Base-by-base conservation (phyloP, 1,140 invertebrate species). In the Drosophila sproati region DNA sequence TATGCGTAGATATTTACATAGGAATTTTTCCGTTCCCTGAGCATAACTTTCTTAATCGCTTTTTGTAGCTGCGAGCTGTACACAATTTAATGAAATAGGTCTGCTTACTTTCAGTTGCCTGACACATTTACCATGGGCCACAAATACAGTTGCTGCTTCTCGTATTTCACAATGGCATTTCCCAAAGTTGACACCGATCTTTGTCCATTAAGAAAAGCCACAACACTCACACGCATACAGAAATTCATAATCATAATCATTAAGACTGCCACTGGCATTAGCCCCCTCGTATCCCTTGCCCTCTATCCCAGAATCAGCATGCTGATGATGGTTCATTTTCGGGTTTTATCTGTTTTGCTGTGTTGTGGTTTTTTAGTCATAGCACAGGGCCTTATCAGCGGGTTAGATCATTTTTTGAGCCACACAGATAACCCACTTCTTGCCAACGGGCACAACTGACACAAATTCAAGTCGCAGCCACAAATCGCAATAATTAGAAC, bases 231-330 rank as follows among this genome's bases (percentile, higher is more conserved):
- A 43, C 39, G n/a, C 8, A n/a, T 3, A 43, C 39, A 43, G 72
- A 77, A 86, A 86, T 81, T 75, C 70, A 82, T 73, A 87, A 87
- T 82, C 77, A 82, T 77, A 78, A 82, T 87, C 82, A 86, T 87
- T 82, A 78, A 82, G 76, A 81, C 82, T 87, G 75, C 82, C 67
- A 74, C 82, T 82, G 82, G 70, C 82, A 88, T 86, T 87, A 87
- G 82, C 82, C 83, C 83, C 87, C 52, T 47, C 48, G 39, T 43
- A 35, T 37, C 34, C 31, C 7, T 0, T 43, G 4, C 4, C 47
- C n/a, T 12, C 48, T 63, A 6, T n/a, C 12, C 37, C 8, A 2
- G 20, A 20, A 20, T 20, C 20, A 0, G 8, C 4, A n/a, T 5
- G 12, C 37, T 29, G 31, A 29, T 45, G 10, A 20, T 69, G 50